Evolutionary conservation across 2,888 invertebrate species (phyloP).

Genomic region (Hecatera dysodea): DNA sequence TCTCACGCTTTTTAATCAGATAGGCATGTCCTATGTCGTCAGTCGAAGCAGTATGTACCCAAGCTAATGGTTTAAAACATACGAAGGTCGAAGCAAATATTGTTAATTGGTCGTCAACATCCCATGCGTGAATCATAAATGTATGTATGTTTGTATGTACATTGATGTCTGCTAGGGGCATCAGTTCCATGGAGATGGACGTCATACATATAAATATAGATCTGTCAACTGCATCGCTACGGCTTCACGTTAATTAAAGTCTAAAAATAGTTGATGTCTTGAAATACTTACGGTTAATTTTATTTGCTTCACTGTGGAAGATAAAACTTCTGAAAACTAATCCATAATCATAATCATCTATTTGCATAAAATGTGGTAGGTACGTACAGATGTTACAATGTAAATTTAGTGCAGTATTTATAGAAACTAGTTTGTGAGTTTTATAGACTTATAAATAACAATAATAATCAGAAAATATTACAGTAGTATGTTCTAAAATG

Average conservation of each 20-base stretch:
- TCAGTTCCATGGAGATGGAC: conserved; percentile 28
- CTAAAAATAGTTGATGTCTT: conserved; percentile 37
- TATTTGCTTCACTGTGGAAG: conserved; percentile 7
- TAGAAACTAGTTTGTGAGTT: too few species aligned
- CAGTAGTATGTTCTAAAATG: too few species aligned
- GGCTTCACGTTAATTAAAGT: conserved; percentile 41
- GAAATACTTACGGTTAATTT: conserved; percentile 28
- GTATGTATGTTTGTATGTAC: conserved; percentile 19
- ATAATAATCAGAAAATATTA: too few species aligned
- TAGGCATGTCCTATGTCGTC: background rate
- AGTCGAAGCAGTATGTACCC: conserved; percentile 16
- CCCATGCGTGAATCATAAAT: conserved; percentile 47
- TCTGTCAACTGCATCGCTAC: conserved; percentile 27
- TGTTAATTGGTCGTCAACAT: conserved; percentile 56
- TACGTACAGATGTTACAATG: too few species aligned
- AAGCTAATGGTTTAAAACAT: conserved; percentile 40
- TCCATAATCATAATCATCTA: too few species aligned
- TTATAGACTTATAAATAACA: too few species aligned
- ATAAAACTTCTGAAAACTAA: background rate
- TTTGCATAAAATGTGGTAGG: too few species aligned
- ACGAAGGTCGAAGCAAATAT: conserved; percentile 53
- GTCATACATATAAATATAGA: conserved; percentile 55
- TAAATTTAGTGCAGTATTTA: too few species aligned
- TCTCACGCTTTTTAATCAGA: conserved; percentile 36
- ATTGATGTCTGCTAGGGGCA: conserved; percentile 31